These are phyloP conservation scores for Drosophila yakuba DNA, from an alignment of 1,140 invertebrate species.

Conservation along the genomic window DNA sequence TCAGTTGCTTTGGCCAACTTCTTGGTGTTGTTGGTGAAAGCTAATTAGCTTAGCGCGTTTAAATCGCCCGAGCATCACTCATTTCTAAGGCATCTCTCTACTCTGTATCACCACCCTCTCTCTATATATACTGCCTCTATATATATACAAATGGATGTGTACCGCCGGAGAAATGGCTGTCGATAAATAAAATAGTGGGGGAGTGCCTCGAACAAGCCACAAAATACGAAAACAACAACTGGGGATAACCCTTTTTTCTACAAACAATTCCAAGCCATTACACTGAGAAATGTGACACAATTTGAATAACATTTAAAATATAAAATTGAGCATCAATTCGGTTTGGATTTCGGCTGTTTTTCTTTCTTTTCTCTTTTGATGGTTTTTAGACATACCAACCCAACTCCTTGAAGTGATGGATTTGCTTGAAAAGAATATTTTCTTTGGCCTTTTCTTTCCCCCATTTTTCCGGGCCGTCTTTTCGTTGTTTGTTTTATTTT, in stretches of 20 bases:
- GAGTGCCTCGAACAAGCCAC: slow-evolving; percentile 27
- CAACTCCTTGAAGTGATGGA: slow-evolving; percentile 40
- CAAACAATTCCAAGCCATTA: slow-evolving; percentile 78
- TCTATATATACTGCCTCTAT: neutral
- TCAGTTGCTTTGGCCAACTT: slow-evolving; percentile 41
- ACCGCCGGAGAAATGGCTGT: slow-evolving; percentile 28
- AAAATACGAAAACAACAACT: slow-evolving; percentile 20
- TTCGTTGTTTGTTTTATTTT: slow-evolving; percentile 30
- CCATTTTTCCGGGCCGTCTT: too few species aligned
- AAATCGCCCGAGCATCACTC: slow-evolving; percentile 37
- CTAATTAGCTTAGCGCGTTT: slow-evolving; percentile 58
- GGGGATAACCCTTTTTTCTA: slow-evolving; percentile 30
- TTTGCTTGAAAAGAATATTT: slow-evolving; percentile 25
- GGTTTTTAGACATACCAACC: slow-evolving; percentile 1
- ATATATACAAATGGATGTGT: neutral
- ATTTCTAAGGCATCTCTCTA: slow-evolving; percentile 46
- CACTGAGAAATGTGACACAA: slow-evolving; percentile 82
- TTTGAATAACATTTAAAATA: slow-evolving; percentile 83
- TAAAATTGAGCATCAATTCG: slow-evolving; percentile 78
- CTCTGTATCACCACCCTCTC: neutral
- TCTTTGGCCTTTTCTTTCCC: slow-evolving; percentile 7
- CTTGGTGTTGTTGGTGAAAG: slow-evolving; percentile 25
- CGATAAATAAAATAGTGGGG: slow-evolving; percentile 39
- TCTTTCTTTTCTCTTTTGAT: neutral
- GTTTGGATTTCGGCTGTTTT: neutral